phyloP scores from a whole-genome alignment of 2,888 invertebrate species.

The Xanthorhoe designata region DNA sequence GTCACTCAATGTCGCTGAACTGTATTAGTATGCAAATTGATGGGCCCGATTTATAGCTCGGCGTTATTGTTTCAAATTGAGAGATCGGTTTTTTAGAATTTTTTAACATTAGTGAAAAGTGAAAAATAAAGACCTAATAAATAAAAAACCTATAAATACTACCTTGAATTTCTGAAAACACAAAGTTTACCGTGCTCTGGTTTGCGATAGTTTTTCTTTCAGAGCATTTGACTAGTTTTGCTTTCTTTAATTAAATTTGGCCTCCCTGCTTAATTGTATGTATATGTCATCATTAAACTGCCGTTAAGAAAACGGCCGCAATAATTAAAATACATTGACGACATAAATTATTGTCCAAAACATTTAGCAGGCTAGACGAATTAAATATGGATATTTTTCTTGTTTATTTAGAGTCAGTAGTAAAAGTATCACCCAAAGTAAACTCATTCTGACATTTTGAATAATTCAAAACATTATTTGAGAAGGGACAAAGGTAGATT shows the following conservation, averaged over 20 bases:
- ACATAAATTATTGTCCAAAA: neutral
- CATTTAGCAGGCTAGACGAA: neutral
- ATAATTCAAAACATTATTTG: slow-evolving; percentile 22
- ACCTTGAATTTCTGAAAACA: neutral
- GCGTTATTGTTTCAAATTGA: slow-evolving; percentile 25
- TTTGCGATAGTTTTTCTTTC: no score
- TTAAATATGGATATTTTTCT: neutral
- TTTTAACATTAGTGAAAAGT: neutral
- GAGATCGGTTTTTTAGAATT: slow-evolving; percentile 4
- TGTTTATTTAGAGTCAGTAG: neutral
- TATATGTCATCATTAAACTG: no score
- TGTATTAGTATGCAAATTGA: slow-evolving; percentile 80
- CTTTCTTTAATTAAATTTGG: no score
- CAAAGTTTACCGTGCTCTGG: no score
- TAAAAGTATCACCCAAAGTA: slow-evolving; percentile 3
- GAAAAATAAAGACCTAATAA: no score
- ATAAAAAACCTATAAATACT: no score
- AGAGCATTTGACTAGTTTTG: no score
- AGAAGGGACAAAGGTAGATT: slow-evolving; percentile 25
- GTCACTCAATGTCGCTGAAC: slow-evolving; percentile 74
- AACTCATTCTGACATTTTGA: slow-evolving; percentile 20
- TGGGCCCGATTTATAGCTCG: slow-evolving; percentile 57
- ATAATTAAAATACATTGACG: neutral
- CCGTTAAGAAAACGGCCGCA: neutral
- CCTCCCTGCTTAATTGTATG: no score